Percentiles rank a stretch among this genome's conserved stretches.
Evolutionary conservation across 2,888 invertebrate genomes (phyloP).

Genomic region (Oxyteleia sp.): DNA sequence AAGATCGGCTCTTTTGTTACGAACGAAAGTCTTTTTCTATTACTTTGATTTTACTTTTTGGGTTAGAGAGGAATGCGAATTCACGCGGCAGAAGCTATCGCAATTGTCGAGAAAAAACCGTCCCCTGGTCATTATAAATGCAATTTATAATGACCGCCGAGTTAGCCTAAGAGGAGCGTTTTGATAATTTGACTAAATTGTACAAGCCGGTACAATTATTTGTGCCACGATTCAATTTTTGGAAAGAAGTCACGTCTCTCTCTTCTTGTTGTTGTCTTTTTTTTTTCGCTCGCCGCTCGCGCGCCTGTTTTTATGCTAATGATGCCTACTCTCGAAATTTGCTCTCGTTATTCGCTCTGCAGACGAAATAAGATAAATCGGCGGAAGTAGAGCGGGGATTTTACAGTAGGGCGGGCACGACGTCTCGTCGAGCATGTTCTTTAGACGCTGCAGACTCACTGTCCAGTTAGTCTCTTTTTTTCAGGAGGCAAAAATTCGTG

Average conservation of each 20-base stretch:
- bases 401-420: conserved; percentile 66
- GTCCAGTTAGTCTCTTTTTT: conserved; percentile 67
- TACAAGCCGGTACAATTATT: conserved; percentile 2
- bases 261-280: not conserved
- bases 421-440: conserved; percentile 69
- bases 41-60: not conserved
- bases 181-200: conserved; percentile 33
- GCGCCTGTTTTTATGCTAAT: conserved; percentile 65
- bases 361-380: conserved; percentile 72
- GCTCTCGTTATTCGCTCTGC: conserved; percentile 70
- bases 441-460: conserved; percentile 65
- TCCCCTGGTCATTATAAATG: conserved; percentile 3
- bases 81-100: not conserved
- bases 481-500: conserved; percentile 64
- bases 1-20: not conserved
- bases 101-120: not conserved
- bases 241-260: conserved; percentile 26
- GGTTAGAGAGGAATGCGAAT: not conserved
- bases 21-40: not conserved
- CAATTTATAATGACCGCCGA: conserved; percentile 13
- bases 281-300: conserved; percentile 21
- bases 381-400: conserved; percentile 73
- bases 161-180: not conserved
- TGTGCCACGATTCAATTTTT: too few species aligned
- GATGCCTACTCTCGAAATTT: conserved; percentile 64